These are phyloP conservation scores for Gymnocheta viridis DNA, from an alignment of 2,888 invertebrate genomes.

Conservation along the genomic window DNA sequence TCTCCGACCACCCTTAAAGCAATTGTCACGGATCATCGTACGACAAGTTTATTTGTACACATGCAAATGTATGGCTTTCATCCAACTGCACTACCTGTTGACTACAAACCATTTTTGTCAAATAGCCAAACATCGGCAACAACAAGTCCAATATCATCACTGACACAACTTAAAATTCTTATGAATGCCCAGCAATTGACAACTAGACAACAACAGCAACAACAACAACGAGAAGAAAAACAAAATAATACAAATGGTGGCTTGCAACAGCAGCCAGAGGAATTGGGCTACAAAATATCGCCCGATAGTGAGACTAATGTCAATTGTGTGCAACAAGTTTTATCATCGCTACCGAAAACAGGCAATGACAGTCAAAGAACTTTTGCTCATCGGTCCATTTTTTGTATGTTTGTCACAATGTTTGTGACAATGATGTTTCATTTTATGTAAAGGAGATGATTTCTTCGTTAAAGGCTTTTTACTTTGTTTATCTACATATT, in stretches of 20 bases:
- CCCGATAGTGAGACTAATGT: conserved; percentile 13
- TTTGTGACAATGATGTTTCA: conserved; percentile 23
- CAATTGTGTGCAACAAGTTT: conserved; percentile 53
- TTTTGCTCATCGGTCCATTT: conserved; percentile 23
- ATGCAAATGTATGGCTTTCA: conserved; percentile 78
- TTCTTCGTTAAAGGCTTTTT: neutral
- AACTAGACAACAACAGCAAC: conserved; percentile 11
- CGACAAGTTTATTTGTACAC: conserved; percentile 75
- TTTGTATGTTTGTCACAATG: conserved; percentile 39
- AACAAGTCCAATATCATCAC: conserved; percentile 53
- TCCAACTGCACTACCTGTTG: conserved; percentile 71
- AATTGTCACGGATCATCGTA: conserved; percentile 74
- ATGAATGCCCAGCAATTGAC: conserved; percentile 48
- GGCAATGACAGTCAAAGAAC: neutral
- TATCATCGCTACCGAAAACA: conserved; percentile 10
- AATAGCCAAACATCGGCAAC: conserved; percentile 50
- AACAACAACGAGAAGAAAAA: conserved; percentile 17
- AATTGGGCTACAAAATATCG: conserved; percentile 47
- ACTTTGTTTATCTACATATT: neutral
- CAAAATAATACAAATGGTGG: neutral
- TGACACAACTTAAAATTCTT: conserved; percentile 72
- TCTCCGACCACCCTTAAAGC: conserved; percentile 77
- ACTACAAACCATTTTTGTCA: conserved; percentile 74
- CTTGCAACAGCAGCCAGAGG: conserved; percentile 15
- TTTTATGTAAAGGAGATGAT: conserved; percentile 24